These are phyloP conservation scores for Planiliza haematocheilus DNA, from an alignment of 2,113 vertebrate genomes.

Conservation along the genomic window DNA sequence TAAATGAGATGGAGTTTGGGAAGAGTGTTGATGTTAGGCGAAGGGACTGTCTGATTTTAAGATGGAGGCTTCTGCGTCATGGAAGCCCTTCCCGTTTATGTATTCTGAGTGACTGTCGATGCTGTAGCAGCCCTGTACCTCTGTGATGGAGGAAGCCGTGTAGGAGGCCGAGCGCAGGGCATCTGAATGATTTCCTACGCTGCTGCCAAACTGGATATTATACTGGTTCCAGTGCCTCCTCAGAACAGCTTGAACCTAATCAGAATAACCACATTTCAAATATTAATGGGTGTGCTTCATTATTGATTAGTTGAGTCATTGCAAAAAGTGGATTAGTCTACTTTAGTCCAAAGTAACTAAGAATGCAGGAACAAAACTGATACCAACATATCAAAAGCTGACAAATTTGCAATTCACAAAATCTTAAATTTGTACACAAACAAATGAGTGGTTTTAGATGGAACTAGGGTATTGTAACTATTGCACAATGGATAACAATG, in stretches of 20 bases:
- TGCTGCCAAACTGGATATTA: conserved; percentile 92
- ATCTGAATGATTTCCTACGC: conserved; percentile 89
- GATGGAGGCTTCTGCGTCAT: conserved; percentile 84
- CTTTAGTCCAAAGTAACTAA: too few species aligned
- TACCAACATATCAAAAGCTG: too few species aligned
- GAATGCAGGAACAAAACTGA: too few species aligned
- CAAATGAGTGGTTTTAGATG: not conserved
- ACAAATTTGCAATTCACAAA: too few species aligned
- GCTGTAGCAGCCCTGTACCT: conserved; percentile 90
- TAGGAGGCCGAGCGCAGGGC: conserved; percentile 93
- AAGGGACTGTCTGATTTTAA: conserved; percentile 88
- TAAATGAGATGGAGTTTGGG: conserved; percentile 1
- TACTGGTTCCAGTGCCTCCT: conserved; percentile 96
- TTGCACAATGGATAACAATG: not conserved
- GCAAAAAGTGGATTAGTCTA: too few species aligned
- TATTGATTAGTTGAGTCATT: not conserved
- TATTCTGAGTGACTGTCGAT: conserved; percentile 90
- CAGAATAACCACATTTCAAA: conserved; percentile 10
- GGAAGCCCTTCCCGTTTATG: conserved; percentile 92
- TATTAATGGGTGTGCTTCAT: not conserved
- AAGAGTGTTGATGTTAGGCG: conserved; percentile 75
- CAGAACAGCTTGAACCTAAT: conserved; percentile 93
- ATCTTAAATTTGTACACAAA: not conserved
- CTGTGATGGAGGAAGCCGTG: conserved; percentile 93
- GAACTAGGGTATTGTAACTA: too few species aligned